Percentiles rank a stretch among this genome's conserved stretches.
Evolutionary conservation across 2,113 vertebrate genomes (phyloP).

Genomic region (Erythrolamprus reginae): DNA sequence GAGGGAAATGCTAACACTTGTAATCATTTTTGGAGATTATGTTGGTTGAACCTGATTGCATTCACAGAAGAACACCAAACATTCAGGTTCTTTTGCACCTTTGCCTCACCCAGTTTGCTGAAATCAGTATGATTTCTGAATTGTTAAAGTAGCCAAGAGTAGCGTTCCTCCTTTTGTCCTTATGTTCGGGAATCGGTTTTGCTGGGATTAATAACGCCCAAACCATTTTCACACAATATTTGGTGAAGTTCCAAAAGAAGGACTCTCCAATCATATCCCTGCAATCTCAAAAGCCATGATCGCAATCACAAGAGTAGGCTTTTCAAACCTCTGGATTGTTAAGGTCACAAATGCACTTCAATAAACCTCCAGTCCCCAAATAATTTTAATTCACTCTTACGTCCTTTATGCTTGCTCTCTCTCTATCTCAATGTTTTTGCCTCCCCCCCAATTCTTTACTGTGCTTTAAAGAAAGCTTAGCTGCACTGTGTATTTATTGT

Average conservation of each 20-base stretch:
- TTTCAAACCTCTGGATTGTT: not conserved
- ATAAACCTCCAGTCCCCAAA: not conserved
- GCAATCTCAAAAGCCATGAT: not conserved
- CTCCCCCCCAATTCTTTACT: fast-evolving
- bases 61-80: not conserved
- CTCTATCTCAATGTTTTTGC: not conserved
- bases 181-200: not conserved
- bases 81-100: not conserved
- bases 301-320: not conserved
- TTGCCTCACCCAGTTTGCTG: not conserved
- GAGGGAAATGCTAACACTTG: not conserved
- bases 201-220: not conserved
- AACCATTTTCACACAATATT: not conserved
- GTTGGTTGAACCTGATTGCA: not conserved
- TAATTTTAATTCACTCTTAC: not conserved
- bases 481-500: not conserved
- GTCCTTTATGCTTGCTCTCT: not conserved
- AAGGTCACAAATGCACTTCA: not conserved
- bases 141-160: not conserved
- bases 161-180: not conserved
- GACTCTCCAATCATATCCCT: not conserved
- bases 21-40: not conserved
- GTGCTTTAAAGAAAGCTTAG: not conserved
- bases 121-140: not conserved
- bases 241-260: not conserved